These are phyloP conservation scores for Scrobipalpa costella DNA, from an alignment of 2,888 invertebrate genomes.

Conservation along the genomic window DNA sequence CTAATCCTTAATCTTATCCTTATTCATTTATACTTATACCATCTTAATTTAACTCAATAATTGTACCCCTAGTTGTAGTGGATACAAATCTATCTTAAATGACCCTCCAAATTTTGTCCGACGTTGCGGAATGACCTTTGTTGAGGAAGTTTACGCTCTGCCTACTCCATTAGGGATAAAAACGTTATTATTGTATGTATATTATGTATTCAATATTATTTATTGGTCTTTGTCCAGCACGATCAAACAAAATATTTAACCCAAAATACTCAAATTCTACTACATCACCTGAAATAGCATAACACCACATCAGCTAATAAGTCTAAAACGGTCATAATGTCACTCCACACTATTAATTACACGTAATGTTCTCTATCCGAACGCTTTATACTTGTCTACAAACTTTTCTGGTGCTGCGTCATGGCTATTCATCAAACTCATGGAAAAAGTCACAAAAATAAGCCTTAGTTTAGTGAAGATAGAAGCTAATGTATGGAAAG, in stretches of 20 bases:
- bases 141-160: no score
- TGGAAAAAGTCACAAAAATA: constrained; percentile 15
- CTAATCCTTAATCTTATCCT: no score
- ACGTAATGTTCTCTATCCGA: constrained; percentile 44
- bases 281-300: constrained; percentile 30
- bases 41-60: no score
- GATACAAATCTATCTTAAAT: no score
- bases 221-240: no score
- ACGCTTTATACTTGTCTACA: constrained; percentile 66
- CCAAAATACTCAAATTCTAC: background rate
- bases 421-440: constrained; percentile 50
- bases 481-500: background rate
- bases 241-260: constrained; percentile 1
- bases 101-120: no score
- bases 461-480: constrained; percentile 7
- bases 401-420: constrained; percentile 60
- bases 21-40: no score
- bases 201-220: no score
- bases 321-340: constrained; percentile 61
- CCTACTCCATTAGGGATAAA: no score
- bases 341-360: constrained; percentile 67
- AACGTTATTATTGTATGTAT: no score
- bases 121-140: no score
- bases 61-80: no score
- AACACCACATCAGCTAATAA: constrained; percentile 52